Percentiles rank a stretch among this genome's conserved stretches.
Conservation (phyloP, 2,888 invertebrate species). For the Bembecia ichneumoniformis region DNA sequence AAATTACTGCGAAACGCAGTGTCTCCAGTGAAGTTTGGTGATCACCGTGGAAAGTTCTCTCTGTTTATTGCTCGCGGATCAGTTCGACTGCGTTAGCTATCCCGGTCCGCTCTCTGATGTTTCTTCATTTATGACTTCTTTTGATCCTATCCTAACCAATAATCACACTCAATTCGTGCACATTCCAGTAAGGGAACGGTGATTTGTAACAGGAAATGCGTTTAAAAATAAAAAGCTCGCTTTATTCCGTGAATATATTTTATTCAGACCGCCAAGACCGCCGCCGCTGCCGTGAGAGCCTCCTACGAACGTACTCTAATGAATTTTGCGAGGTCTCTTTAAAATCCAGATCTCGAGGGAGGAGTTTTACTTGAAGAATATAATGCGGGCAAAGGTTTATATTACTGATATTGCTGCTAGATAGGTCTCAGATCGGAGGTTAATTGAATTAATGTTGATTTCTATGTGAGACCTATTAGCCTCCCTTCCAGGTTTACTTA, state of each 20-base stretch:
- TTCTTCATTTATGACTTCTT: no score
- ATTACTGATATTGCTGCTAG: background rate
- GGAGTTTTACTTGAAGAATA: background rate
- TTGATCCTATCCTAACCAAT: background rate
- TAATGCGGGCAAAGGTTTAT: background rate
- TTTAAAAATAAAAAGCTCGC: conserved; percentile 62
- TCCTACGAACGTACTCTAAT: conserved; percentile 43
- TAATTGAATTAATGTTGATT: no score
- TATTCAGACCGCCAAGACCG: conserved; percentile 38
- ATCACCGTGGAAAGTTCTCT: no score
- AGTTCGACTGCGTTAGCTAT: no score
- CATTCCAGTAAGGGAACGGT: conserved; percentile 22
- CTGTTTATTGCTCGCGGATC: no score
- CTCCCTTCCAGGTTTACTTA: no score
- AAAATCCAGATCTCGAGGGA: background rate
- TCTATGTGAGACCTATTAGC: no score
- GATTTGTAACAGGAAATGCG: conserved; percentile 59
- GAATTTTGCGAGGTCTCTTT: conserved; percentile 31
- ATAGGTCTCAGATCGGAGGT: no score
- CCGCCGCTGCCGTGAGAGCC: conserved; percentile 27
- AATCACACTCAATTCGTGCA: background rate
- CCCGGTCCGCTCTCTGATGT: no score
- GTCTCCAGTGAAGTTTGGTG: no score
- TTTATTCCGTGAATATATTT: conserved; percentile 55
- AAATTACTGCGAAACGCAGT: no score